Base-by-base conservation (phyloP, 2,797 vertebrate genomes). In the Lutjanus campechanus region DNA sequence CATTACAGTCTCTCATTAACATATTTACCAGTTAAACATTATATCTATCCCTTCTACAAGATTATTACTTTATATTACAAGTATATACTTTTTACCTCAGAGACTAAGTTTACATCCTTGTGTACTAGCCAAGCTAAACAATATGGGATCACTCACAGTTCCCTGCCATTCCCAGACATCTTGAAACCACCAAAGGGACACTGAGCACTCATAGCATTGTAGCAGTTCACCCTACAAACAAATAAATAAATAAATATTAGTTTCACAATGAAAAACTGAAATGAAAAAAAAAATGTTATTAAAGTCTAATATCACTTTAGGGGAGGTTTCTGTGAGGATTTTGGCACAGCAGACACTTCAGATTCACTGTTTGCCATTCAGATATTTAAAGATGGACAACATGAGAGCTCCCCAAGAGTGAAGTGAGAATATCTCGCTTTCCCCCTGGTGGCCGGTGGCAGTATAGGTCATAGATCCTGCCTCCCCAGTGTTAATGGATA, bases 81-180 rank as follows among this genome's bases (percentile, higher is more conserved):
- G 29, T 36, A 5, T 36, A 36, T 36, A 36, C 29, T 36, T 36
- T 36, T 36, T 25, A 25, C 25, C 25, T 25, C 25, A 25, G 25
- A 25, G 25, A 25, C 25, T 25, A 25, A 25, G 25, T 25, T 19
- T 58, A 59, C 40, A 29, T 10, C 15, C 9, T 3, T 58, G 0
- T 20, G 19, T 19, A 50, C 0, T 4, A 61, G 20, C 10, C n/a
- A n/a, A 44, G 19, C 13, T 29, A 53, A 51, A 71, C 19, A 69
- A 54, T 40, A 54, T 15, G 25, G 8, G 50, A 13, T 77, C 49
- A 96, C 97, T 97, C 94, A 98, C 97, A 98, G 58, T 93, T 98
- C 97, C 85, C 97, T 91, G 44, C 97, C 97, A 83, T 97, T 98
- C 87, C 97, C 97, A 79, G 97, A 98, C 97, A 98, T 98, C 89